Evolutionary conservation across 2,888 invertebrate genomes (phyloP), one percentile per base, ranked within the genome.

Genomic region (Agrotis clavis): DNA sequence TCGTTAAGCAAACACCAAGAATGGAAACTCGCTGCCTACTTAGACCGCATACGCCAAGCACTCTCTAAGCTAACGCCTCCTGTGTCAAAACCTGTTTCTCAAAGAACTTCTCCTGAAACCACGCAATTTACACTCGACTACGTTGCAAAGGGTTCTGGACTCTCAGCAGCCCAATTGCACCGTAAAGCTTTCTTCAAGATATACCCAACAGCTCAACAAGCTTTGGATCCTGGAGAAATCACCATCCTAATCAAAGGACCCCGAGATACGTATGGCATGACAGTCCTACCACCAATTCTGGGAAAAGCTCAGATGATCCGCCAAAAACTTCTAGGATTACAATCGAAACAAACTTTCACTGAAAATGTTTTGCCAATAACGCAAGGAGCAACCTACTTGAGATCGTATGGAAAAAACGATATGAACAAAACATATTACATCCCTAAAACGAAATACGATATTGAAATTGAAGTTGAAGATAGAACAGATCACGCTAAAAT

Each of bases 111-210:
- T 4, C 91, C 94, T 50, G 95, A 95, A 87, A 89, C 90, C 18
- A 86, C 91, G 69, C 94, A 95, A 74, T 93, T 93, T 76, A 96
- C 96, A 13, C 91, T 96, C 4, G 96, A 96, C 83, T 97, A 97
- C 85, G 93, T 97, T 4, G 97, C 97, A 0, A 94, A 97, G 89
- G 97, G 97, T 14, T 97, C 97, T 89, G 97, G 97, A 1, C 90
- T 97, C 25, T 92, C 96, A 50, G 97, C 97, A 50, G 97, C 97
- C 41, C 97, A 97, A 90, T 93, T 97, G 63, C 93, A 97, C 71
- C 95, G 95, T 75, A 96, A 96, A 89, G 94, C 96, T 67, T 90
- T 93, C 62, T 97, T 97, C 88, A 97, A 97, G 90, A 92, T 97
- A 74, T 97, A 97, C 84, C 96, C 96, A 3, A 95, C 96, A 14